Evolutionary conservation across 2,113 vertebrate genomes (phyloP).

Genomic region (Nothocercus julius): DNA sequence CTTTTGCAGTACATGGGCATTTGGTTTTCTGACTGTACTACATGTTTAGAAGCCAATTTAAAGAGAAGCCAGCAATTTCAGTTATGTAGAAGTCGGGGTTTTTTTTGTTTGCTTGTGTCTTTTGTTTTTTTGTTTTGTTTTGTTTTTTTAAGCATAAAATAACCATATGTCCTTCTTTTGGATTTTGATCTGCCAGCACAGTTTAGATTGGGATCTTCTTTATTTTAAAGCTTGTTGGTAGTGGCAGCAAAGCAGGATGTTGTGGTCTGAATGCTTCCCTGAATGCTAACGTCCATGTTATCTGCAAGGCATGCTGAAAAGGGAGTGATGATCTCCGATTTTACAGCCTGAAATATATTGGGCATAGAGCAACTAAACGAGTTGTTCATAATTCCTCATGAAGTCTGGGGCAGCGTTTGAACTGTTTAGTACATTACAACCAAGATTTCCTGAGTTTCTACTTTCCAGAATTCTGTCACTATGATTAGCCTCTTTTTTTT

Average conservation of each 20-base stretch:
- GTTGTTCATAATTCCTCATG: not conserved
- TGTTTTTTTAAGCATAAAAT: not conserved
- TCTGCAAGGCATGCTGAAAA: not conserved
- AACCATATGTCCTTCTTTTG: not conserved
- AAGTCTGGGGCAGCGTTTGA: not conserved
- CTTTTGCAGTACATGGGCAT: not conserved
- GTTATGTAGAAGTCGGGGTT: not conserved
- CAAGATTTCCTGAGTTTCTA: not conserved
- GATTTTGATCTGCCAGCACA: not conserved
- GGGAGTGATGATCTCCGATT: not conserved
- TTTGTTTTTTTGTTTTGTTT: too few relatives aligned
- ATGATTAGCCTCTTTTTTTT: not conserved
- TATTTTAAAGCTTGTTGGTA: not conserved
- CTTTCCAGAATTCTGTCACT: not conserved
- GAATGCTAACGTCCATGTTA: not conserved
- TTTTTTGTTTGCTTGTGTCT: too few relatives aligned
- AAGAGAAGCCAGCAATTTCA: not conserved
- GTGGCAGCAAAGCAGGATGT: not conserved
- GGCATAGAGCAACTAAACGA: not conserved
- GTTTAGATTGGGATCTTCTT: not conserved
- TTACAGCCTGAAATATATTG: not conserved
- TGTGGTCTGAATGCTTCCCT: not conserved
- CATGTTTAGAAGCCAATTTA: not conserved
- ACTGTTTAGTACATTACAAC: not conserved
- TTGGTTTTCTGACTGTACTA: not conserved